Evolutionary conservation across 2,113 vertebrate genomes (phyloP).

Genomic region (Aegypius monachus): DNA sequence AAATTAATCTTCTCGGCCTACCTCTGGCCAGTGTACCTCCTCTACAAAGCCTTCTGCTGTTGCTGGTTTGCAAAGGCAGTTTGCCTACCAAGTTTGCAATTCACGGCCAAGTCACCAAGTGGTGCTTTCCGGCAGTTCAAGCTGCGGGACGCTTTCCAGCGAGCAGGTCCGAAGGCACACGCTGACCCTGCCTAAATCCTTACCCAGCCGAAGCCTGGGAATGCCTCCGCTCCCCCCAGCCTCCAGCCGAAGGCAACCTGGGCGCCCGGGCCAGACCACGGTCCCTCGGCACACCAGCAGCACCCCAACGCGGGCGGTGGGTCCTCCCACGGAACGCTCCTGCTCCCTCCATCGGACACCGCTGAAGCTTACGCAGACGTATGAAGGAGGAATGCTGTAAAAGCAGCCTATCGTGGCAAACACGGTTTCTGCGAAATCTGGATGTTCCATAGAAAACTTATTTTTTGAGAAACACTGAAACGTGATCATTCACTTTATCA

Average conservation of each 20-base stretch:
- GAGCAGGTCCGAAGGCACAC: background rate
- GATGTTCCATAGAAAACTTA: background rate
- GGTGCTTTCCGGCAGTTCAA: background rate
- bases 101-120: background rate
- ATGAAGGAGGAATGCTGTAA: background rate
- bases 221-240: background rate
- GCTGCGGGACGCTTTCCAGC: background rate
- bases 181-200: background rate
- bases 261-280: rapidly evolving
- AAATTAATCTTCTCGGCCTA: background rate
- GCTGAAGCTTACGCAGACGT: background rate
- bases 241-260: background rate
- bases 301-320: background rate
- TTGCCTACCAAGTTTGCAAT: background rate
- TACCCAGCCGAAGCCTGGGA: background rate
- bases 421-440: background rate
- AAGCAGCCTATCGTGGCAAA: background rate
- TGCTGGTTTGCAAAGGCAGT: background rate
- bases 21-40: background rate
- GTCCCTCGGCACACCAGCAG: background rate
- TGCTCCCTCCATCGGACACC: background rate
- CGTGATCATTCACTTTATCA: background rate
- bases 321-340: background rate
- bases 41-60: background rate
- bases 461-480: background rate